Base-by-base conservation (phyloP, 2,113 vertebrate species). In the Rousettus leschenaultii region DNA sequence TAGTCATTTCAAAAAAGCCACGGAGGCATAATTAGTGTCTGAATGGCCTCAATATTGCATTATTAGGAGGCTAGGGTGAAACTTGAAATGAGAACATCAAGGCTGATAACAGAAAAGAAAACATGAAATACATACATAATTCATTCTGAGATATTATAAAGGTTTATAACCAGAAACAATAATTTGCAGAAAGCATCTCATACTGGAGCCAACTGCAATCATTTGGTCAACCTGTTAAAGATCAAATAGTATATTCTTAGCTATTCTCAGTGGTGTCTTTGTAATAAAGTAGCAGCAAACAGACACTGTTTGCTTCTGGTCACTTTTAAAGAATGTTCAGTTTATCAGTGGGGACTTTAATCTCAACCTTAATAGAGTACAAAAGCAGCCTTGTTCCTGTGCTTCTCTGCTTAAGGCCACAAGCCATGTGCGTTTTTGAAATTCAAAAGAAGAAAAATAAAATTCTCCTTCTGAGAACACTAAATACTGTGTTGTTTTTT, bases 41-140 rank as follows among this genome's bases (percentile, higher is more conserved):
- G 99, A 99, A 99, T 99, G 99, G 99, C 99, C 99, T 99, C 99
- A 99, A 99, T 99, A 99, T 99, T 98, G 98, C 98, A 98, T 99
- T 99, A 99, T 99, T 99, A 99, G 99, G 99, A 99, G 98, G 98
- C 98, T 98, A 99, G 98, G 97, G 99, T 99, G 99, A 99, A 99
- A 99, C 95, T 99, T 98, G 98, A 98, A 99, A 99, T 99, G 99
- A 99, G 99, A 99, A 99, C 99, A 99, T 99, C 99, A 99, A 99
- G 99, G 98, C 98, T 98, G 98, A 98, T 98, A 98, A 98, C 98
- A 98, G 99, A 98, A 98, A 98, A 98, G 99, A 98, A 98, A 99
- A 99, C 99, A 99, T 99, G 98, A 99, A 99, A 98, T 98, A 98
- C 98, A 98, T 99, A 98, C 98, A 99, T 99, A 99, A 99, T 99